Evolutionary conservation across 2,113 vertebrate species (phyloP).

Genomic region (Bettongia penicillata): DNA sequence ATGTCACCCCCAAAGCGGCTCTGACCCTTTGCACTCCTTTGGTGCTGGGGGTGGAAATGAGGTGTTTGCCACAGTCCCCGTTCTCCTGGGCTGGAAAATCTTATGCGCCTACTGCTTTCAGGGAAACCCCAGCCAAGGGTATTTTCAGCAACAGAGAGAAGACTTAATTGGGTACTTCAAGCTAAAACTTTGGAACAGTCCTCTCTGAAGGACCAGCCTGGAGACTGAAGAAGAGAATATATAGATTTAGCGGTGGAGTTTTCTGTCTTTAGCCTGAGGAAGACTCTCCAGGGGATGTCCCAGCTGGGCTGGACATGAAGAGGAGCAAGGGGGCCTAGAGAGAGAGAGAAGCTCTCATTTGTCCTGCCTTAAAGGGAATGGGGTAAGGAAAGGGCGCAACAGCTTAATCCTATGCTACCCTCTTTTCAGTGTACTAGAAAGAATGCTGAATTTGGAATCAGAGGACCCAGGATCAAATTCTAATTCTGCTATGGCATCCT

Average conservation of each 20-base stretch:
- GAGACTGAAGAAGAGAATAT: accelerated
- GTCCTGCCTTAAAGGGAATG: background rate
- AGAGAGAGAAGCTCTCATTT: background rate
- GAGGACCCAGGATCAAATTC: background rate
- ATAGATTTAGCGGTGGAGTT: accelerated
- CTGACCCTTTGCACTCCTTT: constrained; percentile 74
- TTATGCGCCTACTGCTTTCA: background rate
- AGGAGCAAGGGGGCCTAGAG: background rate
- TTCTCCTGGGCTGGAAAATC: constrained; percentile 67
- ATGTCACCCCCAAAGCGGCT: constrained; percentile 73
- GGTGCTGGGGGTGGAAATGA: constrained; percentile 51
- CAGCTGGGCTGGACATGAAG: background rate
- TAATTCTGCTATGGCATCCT: background rate
- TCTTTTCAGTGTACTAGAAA: background rate
- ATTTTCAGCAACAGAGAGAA: accelerated
- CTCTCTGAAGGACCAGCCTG: background rate
- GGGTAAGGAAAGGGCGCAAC: background rate
- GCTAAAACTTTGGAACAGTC: background rate
- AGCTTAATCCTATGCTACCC: background rate
- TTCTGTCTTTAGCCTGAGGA: background rate
- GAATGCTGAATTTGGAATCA: background rate
- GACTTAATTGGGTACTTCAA: background rate
- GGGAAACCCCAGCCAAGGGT: background rate
- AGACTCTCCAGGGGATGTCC: background rate
- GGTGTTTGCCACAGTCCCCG: background rate